Conservation (phyloP, 2,888 invertebrate genomes). For the Pollenia angustigena region DNA sequence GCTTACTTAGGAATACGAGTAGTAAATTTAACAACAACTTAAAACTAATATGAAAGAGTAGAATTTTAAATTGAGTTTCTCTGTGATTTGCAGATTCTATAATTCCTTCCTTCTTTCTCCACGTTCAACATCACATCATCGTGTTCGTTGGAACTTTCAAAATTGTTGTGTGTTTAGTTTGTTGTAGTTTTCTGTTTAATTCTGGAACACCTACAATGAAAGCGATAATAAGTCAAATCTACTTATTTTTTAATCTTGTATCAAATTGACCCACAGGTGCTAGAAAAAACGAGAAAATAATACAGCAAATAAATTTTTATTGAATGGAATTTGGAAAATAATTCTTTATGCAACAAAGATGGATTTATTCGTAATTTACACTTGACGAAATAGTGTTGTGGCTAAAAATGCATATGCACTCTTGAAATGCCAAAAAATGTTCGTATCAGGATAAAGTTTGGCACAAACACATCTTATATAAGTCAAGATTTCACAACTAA, state of each 20-base stretch:
- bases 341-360: slow-evolving; percentile 13
- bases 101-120: slow-evolving; percentile 40
- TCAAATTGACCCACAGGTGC: slow-evolving; percentile 67
- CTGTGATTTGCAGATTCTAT: slow-evolving; percentile 46
- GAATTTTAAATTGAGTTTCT: slow-evolving; percentile 45
- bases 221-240: slow-evolving; percentile 71
- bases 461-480: too few relatives aligned
- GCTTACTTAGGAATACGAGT: slow-evolving; percentile 64
- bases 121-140: background rate
- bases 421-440: too few relatives aligned
- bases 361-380: slow-evolving; percentile 9
- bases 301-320: slow-evolving; percentile 50
- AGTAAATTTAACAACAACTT: slow-evolving; percentile 26
- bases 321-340: slow-evolving; percentile 51
- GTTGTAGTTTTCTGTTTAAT: slow-evolving; percentile 25
- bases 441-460: too few relatives aligned
- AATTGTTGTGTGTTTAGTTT: slow-evolving; percentile 37
- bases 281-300: slow-evolving; percentile 24
- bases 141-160: slow-evolving; percentile 35
- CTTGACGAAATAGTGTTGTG: background rate
- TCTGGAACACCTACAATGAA: slow-evolving; percentile 71
- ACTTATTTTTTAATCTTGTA: slow-evolving; percentile 66
- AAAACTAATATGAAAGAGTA: slow-evolving; percentile 30
- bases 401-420: too few relatives aligned
- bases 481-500: too few relatives aligned